These are phyloP conservation scores for Turdus rufiventris DNA, from an alignment of 2,113 vertebrate species.

Conservation along the genomic window DNA sequence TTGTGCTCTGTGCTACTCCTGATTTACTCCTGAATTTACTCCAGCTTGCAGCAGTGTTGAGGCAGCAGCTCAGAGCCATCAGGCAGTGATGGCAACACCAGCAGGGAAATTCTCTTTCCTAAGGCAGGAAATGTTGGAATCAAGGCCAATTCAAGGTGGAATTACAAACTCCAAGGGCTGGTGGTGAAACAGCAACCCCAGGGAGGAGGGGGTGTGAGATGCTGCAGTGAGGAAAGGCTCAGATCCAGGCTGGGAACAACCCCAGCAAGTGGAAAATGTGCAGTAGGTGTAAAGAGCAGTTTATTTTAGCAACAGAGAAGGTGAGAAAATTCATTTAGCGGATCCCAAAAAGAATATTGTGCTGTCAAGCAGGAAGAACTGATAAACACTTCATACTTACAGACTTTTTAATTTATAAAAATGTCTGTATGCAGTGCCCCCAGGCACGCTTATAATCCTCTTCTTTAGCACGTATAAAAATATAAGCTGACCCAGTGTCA, in stretches of 20 bases:
- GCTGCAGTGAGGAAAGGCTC: not conserved
- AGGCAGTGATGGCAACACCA: not conserved
- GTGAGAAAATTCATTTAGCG: slow-evolving; percentile 53
- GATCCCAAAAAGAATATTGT: slow-evolving; percentile 24
- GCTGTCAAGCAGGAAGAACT: not conserved
- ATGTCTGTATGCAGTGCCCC: not conserved
- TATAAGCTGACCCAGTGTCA: not conserved
- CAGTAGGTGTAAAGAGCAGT: slow-evolving; percentile 27
- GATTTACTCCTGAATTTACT: not conserved
- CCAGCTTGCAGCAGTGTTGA: not conserved
- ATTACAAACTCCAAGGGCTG: not conserved
- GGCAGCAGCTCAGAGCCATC: not conserved
- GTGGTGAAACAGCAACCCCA: not conserved
- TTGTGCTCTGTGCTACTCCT: not conserved
- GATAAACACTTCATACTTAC: not conserved
- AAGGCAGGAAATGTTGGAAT: not conserved
- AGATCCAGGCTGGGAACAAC: not conserved
- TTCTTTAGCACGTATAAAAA: not conserved
- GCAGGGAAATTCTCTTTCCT: not conserved
- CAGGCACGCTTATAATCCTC: not conserved
- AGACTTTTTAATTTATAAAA: slow-evolving; percentile 16
- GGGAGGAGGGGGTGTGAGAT: not conserved
- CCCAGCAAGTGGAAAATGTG: not conserved
- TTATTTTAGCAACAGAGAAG: slow-evolving; percentile 34
- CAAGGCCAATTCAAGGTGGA: not conserved